Evolutionary conservation across 2,888 invertebrate genomes (phyloP), one percentile per base, ranked within the genome.

Genomic region (Hanleya hanleyi): DNA sequence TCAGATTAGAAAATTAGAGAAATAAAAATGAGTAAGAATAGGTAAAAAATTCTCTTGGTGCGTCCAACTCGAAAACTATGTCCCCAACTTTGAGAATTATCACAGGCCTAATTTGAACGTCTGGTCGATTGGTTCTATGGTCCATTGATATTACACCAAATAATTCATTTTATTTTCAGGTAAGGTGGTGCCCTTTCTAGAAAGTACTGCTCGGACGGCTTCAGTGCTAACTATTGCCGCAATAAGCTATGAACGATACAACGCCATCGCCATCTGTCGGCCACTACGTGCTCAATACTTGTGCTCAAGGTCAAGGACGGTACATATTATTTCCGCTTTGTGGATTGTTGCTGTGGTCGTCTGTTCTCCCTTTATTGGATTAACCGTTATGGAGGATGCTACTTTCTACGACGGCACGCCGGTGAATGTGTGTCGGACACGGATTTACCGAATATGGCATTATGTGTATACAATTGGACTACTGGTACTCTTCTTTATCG

Each of bases 231-330:
- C 97, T 51, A 97, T 97, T 86, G 91, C 97, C 85, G 97, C 97
- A 74, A 97, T 97, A 91, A 96, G 96, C 0, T 96, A 97, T 90
- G 97, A 97, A 91, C 93, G 95, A 4, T 95, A 95, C 91, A 95
- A 95, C 91, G 97, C 97, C 78, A n/a, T n/a, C n/a, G n/a, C n/a
- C n/a, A 97, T 97, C 88, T 97, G 97, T 90, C 95, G 96, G 88
- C 97, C 97, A 0, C 92, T 97, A 64, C 76, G 72, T 83, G 97
- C 96, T 12, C 88, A 88, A 61, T 89, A 90, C 78, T 88, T 88
- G 41, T 90, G 90, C 79, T 90, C 90, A 2, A 86, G 87, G 49
- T 84, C 86, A 33, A 76, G 89, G 26, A 90, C 91, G 0, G 75
- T 89, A 22, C 82, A 85, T 33, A 85, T 90, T 67, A 87, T 90